Conservation (phyloP, 2,113 vertebrate species). For the human (Homo sapiens) region DNA sequence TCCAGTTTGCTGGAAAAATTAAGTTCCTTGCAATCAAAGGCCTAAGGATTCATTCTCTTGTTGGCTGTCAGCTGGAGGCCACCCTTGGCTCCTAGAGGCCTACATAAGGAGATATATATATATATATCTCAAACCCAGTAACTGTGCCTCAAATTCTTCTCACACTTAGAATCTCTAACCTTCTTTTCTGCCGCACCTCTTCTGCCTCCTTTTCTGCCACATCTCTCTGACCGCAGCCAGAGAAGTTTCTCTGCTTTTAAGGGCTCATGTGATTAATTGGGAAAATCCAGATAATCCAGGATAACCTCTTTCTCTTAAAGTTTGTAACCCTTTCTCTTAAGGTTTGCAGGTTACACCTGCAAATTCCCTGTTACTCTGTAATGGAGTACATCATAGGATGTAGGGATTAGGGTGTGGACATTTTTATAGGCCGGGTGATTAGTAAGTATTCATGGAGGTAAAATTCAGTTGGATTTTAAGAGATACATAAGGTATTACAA, state of each 20-base stretch:
- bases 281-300: neutral
- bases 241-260: neutral
- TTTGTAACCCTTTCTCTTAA: neutral
- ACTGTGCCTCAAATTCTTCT: neutral
- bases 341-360: neutral
- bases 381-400: neutral
- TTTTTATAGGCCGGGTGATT: neutral
- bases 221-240: neutral
- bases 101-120: no score
- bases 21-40: neutral
- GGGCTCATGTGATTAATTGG: neutral
- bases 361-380: neutral
- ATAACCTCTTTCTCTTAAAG: neutral
- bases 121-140: neutral
- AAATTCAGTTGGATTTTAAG: conserved; percentile 6
- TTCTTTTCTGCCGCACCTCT: neutral
- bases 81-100: neutral
- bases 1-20: neutral
- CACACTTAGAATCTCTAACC: neutral
- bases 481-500: neutral
- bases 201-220: neutral
- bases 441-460: neutral
- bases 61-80: neutral
- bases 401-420: neutral
- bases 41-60: neutral